phyloP scores from a whole-genome alignment of 2,113 vertebrate species.

The Steatornis caripensis region DNA sequence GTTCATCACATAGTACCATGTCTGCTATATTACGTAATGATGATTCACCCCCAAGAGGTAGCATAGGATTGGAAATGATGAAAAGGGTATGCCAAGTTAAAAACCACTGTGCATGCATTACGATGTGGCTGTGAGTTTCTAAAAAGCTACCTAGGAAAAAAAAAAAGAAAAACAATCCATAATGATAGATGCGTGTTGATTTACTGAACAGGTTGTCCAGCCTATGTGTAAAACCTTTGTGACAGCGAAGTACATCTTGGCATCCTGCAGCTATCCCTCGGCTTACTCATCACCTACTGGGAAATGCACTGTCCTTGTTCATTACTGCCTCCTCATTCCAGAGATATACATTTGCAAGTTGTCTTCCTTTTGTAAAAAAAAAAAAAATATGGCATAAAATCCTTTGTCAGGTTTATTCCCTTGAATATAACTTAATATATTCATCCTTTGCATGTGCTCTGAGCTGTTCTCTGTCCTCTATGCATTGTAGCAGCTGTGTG shows the following conservation, averaged over 20 bases:
- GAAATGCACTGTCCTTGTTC: conserved; percentile 50
- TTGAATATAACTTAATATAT: background rate
- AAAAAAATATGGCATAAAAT: conserved; percentile 34
- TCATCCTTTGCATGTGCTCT: background rate
- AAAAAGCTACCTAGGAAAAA: background rate
- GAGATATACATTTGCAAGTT: conserved; percentile 51
- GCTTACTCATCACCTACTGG: conserved; percentile 47
- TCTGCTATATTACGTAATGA: background rate
- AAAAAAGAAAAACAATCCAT: too few relatives aligned
- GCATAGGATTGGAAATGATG: background rate
- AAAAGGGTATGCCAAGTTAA: conserved; percentile 25
- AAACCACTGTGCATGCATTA: conserved; percentile 31
- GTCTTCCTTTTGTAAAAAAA: conserved; percentile 24
- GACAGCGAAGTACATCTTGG: conserved; percentile 61
- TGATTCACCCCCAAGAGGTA: background rate
- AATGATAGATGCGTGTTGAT: conserved; percentile 46
- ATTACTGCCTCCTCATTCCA: conserved; percentile 36
- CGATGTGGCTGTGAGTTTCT: conserved; percentile 1
- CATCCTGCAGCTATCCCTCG: conserved; percentile 37
- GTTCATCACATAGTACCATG: background rate
- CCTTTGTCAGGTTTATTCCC: conserved; percentile 3
- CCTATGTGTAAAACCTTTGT: conserved; percentile 61
- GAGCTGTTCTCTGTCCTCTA: background rate
- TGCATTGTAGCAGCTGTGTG: background rate
- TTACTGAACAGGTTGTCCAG: conserved; percentile 59